phyloP scores from a whole-genome alignment of 2,113 vertebrate species.

The Leucopsar rothschildi region DNA sequence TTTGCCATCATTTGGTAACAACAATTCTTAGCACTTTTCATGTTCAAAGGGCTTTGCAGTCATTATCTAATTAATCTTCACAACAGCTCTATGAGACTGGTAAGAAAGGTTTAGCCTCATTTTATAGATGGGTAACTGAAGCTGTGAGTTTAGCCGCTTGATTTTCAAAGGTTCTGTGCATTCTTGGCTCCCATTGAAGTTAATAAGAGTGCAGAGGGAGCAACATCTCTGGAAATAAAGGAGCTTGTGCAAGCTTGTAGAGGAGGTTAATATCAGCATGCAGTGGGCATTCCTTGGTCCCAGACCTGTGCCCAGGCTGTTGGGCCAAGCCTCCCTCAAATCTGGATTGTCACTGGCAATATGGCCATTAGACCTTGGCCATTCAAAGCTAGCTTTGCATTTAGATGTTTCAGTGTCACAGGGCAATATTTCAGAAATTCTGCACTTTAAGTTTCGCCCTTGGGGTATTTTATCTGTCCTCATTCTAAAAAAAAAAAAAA shows the following conservation, averaged over 20 bases:
- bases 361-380: neutral
- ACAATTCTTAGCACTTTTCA: slow-evolving; percentile 57
- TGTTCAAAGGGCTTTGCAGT: slow-evolving; percentile 49
- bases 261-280: neutral
- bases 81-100: slow-evolving; percentile 31
- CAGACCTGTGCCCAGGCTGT: neutral
- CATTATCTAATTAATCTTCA: slow-evolving; percentile 70
- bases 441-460: neutral
- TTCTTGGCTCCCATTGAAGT: slow-evolving; percentile 45
- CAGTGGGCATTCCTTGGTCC: neutral
- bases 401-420: neutral
- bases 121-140: slow-evolving; percentile 47
- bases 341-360: neutral
- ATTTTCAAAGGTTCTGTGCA: slow-evolving; percentile 53
- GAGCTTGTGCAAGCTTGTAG: neutral
- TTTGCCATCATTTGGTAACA: slow-evolving; percentile 61
- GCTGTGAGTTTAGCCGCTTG: slow-evolving; percentile 38
- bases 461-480: neutral
- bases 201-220: neutral
- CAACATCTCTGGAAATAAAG: slow-evolving; percentile 9
- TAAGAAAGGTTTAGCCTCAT: slow-evolving; percentile 54
- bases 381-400: neutral
- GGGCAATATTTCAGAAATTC: neutral
- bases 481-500: neutral
- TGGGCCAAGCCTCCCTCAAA: neutral